Evolutionary conservation across 2,888 invertebrate species (phyloP), one percentile per base, ranked within the genome.

Genomic region (Mimas tiliae): DNA sequence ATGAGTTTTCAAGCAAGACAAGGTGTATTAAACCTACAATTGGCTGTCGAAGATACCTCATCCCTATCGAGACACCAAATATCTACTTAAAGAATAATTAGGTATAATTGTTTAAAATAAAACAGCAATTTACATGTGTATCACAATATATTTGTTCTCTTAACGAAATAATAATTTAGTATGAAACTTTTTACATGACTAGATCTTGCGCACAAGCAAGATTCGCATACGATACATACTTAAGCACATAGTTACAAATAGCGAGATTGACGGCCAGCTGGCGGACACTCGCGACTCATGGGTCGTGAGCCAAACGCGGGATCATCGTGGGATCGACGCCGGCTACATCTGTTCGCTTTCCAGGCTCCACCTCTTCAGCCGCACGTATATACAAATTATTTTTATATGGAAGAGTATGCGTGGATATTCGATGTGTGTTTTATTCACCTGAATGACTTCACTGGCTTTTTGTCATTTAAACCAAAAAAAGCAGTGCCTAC

Each of bases 131-230:
- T 11, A 38, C 53, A 6, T 53, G 33, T 34, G n/a, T 55, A n/a
- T 16, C 33, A 34, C n/a, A 33, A 38, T 55, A 16, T 38, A 55
- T 55, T 27, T 55, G 38, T 55, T 55, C 38, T 9, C 55, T 55
- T 34, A 42, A 14, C 21, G 14, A 45, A 45, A 21, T 64, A 53
- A 47, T 47, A 47, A 53, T 64, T 52, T 64, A 27, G 14, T 27
- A 53, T 47, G 7, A 50, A 64, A 4, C 27, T 53, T 47, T 27
- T 14, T 55, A 64, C 42, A 52, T 27, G 34, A 50, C 34, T 52
- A 48, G 55, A 34, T 38, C 55, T 55, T 16, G 48, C 66, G 66
- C 68, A 19, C n/a, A 34, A 47, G 50, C 64, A 69, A 70, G 67
- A 66, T 53, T 68, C 55, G 34, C n/a, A 38, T 11, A 55, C 55